Conservation (phyloP, 2,888 invertebrate genomes). For the Eudasyphora cyanicolor region DNA sequence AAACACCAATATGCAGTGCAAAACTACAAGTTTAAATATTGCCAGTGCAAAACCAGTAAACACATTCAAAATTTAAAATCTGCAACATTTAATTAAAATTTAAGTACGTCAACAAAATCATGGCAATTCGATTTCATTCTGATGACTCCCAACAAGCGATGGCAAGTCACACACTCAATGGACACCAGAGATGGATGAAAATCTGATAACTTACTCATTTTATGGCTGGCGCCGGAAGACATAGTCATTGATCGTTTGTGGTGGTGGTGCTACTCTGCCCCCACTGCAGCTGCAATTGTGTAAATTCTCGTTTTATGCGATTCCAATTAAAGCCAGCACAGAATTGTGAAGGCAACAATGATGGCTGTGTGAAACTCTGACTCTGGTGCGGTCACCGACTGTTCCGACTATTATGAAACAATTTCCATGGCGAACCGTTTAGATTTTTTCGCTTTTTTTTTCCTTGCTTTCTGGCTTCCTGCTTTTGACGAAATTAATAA, state of each 20-base stretch:
- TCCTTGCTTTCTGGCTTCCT: too few relatives aligned
- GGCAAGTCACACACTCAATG: not conserved
- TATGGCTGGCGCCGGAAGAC: slow-evolving; percentile 50
- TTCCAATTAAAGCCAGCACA: not conserved
- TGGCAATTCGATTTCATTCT: too few relatives aligned
- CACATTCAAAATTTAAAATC: too few relatives aligned
- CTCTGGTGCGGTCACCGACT: too few relatives aligned
- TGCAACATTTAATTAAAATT: too few relatives aligned
- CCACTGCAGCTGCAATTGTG: not conserved
- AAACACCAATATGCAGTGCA: too few relatives aligned
- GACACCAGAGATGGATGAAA: not conserved
- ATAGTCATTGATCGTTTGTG: not conserved
- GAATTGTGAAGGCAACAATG: not conserved
- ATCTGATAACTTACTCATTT: slow-evolving; percentile 45
- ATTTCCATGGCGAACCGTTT: not conserved
- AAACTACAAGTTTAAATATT: too few relatives aligned
- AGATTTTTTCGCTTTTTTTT: not conserved
- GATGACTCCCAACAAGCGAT: slow-evolving; percentile 14
- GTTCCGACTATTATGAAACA: slow-evolving; percentile 12
- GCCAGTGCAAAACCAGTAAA: too few relatives aligned
- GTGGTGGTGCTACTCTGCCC: too few relatives aligned
- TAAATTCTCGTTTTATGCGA: not conserved
- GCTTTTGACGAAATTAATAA: slow-evolving; percentile 9
- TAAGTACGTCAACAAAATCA: too few relatives aligned
- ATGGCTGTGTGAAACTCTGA: too few relatives aligned